These are phyloP conservation scores for Hippasteria phrygiana DNA, from an alignment of 53 echinoderm and acorn worm species.

Conservation along the genomic window DNA sequence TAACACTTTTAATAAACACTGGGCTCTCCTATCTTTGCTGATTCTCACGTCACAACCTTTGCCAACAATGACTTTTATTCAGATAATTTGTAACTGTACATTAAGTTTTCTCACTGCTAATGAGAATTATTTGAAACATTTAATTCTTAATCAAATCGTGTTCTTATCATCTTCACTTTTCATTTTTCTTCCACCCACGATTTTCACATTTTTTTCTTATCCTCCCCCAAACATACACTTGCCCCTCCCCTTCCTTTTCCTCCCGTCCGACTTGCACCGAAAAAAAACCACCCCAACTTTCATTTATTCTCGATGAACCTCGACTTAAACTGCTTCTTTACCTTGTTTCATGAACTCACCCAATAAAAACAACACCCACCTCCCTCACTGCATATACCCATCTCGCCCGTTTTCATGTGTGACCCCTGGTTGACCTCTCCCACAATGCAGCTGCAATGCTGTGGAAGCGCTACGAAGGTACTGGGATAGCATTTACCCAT, in stretches of 20 bases:
- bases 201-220: neutral
- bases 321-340: neutral
- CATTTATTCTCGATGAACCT: neutral
- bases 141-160: neutral
- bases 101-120: neutral
- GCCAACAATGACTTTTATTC: neutral
- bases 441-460: slow-evolving; percentile 75
- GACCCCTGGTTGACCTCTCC: slow-evolving; percentile 61
- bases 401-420: neutral
- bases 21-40: no score
- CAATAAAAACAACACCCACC: neutral
- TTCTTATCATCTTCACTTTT: slow-evolving; percentile 33
- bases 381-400: neutral
- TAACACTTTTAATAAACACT: no score
- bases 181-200: slow-evolving; percentile 14
- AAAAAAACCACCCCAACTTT: no score
- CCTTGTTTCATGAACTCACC: neutral
- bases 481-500: slow-evolving; percentile 5
- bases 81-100: slow-evolving; percentile 7
- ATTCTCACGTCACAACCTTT: no score
- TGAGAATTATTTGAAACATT: neutral
- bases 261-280: no score
- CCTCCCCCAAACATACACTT: no score
- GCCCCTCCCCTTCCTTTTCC: no score
- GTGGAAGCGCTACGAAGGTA: slow-evolving; percentile 77